Evolutionary conservation across 2,797 vertebrate species (phyloP).

Genomic region (Takifugu rubripes): DNA sequence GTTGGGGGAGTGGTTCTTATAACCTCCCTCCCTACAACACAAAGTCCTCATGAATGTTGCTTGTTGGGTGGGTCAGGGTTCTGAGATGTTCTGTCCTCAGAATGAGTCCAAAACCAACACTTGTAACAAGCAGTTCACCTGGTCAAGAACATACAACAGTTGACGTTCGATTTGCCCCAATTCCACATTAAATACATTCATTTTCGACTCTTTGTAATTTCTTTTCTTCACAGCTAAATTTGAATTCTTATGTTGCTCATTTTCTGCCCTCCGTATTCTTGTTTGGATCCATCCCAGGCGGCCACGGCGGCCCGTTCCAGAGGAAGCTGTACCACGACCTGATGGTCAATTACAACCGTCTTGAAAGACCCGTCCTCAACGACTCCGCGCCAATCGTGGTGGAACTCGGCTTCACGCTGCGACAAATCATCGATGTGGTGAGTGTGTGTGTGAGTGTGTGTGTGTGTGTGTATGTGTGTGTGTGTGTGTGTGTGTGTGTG

Average conservation of each 20-base stretch:
- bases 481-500: no score
- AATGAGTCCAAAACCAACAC: no score
- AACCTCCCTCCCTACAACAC: no score
- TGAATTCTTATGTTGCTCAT: background rate
- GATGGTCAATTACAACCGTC: constrained; percentile 82
- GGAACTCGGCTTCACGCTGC: constrained; percentile 84
- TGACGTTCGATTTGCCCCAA: no score
- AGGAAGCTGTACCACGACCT: constrained; percentile 82
- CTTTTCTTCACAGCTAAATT: background rate
- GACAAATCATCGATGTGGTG: constrained; percentile 93
- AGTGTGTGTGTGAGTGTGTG: constrained; percentile 37
- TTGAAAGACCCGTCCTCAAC: constrained; percentile 86
- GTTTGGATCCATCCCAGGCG: constrained; percentile 62
- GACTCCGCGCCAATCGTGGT: constrained; percentile 85
- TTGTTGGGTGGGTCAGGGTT: no score
- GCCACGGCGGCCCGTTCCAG: constrained; percentile 82
- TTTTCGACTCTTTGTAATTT: constrained; percentile 6
- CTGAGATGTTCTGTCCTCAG: no score
- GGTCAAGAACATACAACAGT: no score
- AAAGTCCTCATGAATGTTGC: no score
- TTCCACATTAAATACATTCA: background rate
- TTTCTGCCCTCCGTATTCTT: background rate
- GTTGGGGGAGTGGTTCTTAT: no score
- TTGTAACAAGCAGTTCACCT: background rate
- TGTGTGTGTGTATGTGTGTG: constrained; percentile 6